Evolutionary conservation across 2,888 invertebrate genomes (phyloP), one percentile per base, ranked within the genome.

Genomic region (Aporophyla lueneburgensis): DNA sequence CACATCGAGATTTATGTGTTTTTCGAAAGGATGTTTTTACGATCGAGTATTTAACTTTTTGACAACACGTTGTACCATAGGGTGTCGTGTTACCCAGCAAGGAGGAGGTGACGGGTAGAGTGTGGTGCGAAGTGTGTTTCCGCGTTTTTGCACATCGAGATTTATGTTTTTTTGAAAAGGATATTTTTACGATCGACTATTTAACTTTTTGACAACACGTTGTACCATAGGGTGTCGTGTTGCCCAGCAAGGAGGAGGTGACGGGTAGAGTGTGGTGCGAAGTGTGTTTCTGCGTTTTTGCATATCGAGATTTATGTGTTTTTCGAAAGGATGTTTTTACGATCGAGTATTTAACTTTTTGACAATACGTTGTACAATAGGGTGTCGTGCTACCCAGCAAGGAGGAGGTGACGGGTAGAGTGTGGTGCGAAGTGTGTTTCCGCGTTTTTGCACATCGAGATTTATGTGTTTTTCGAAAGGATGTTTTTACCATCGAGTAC

Each of bases 81-180:
- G n/a, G 1, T 40, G 7, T 4, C 0, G 40, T n/a, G 21, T n/a
- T 43, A 9, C 16, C 5, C 9, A n/a, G 24, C 24, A 56, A 53
- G 66, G 67, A 63, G 27, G 33, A 27, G 46, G 33, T 59, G 61
- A 62, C n/a, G n/a, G n/a, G n/a, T n/a, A n/a, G n/a, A n/a, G n/a
- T n/a, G n/a, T n/a, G n/a, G n/a, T n/a, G n/a, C 21, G 63, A 58
- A 78, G 40, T 77, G 53, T 71, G 6, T 61, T 65, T 69, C 40
- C 56, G 14, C 43, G 68, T 69, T 69, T 74, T 72, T 49, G 10
- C 40, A 53, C 33, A 54, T 43, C 27, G 7, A 49, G 14, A 69
- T 76, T 59, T 59, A 59, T 81, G 49, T 43, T 12, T 54, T 56
- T 80, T 65, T 7, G 12, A 5, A 56, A 19, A 19, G 1, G 51